Evolutionary conservation across 2,113 vertebrate genomes (phyloP).

Genomic region (Rissa tridactyla): DNA sequence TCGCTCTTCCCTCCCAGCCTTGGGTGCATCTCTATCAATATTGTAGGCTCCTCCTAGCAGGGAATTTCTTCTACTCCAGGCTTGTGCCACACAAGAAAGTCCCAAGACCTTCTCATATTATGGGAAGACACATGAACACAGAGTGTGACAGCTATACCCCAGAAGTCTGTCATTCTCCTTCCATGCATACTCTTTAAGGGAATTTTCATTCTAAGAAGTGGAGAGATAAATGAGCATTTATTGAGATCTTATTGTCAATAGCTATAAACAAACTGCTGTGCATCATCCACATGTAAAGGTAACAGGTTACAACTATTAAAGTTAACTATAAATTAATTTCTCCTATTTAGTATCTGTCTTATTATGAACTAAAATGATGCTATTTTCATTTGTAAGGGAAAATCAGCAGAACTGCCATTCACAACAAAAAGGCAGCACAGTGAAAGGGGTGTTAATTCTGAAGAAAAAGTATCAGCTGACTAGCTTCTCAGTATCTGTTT

Average conservation of each 20-base stretch:
- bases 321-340: background rate
- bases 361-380: background rate
- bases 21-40: background rate
- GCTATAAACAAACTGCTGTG: background rate
- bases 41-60: background rate
- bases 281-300: background rate
- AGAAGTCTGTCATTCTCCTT: background rate
- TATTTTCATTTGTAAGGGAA: background rate
- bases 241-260: background rate
- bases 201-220: background rate
- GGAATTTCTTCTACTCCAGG: background rate
- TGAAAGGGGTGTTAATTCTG: background rate
- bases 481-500: background rate
- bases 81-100: background rate
- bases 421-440: background rate
- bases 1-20: background rate
- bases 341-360: background rate
- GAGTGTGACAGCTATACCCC: background rate
- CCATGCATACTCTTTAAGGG: background rate
- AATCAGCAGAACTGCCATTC: background rate
- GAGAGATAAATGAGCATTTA: background rate
- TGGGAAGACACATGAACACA: background rate
- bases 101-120: background rate
- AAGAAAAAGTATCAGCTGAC: constrained; percentile 21
- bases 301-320: background rate